Base-by-base conservation (phyloP, 2,888 invertebrate species). In the Osmoderma eremita region DNA sequence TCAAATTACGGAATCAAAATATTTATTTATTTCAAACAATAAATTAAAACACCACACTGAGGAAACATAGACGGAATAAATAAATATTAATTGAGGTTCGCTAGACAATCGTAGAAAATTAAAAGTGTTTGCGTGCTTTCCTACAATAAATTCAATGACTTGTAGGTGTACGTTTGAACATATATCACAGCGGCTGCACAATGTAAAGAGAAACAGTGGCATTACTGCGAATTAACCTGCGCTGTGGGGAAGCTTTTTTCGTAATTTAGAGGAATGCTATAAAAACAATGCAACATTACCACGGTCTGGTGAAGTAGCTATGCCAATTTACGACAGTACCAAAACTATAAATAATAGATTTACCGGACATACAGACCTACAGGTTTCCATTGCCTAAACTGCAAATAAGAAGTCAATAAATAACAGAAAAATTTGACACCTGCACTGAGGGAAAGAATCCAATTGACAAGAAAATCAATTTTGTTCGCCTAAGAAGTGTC, bases 241-340 rank as follows among this genome's bases (percentile, higher is more conserved):
- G 20, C 56, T 39, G 36, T 42, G 41, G 56, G 13, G 13, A 56
- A 56, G 41, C 22, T 22, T 36, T 41, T 56, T 41, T 41, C 22
- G 56, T 56, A 41, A 42, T 56, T 56, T 56, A 42, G 41, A 36
- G 20, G 56, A 41, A 18, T 18, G 53, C 12, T 30, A 15, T 51
- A 51, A 51, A 24, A 30, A 51, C 24, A 30, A 53, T 36, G 17
- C 18, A 38, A 39, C 49, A 65, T 65, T 58, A 58, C 38, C 50
- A 65, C 65, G 67, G 69, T 70, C 69, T 70, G 63, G 67, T 67
- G 54, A 65, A 53, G 30, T 30, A 30, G 3, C 30, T 30, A 30
- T 30, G 30, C 10, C 30, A 5, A 2, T 30, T 30, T 30, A 5
- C 2, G 30, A 10, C 3, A 30, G 10, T 10, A 30, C 10, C 30